Conservation (phyloP, 2,888 invertebrate genomes). For the Drosophila prolongata region DNA sequence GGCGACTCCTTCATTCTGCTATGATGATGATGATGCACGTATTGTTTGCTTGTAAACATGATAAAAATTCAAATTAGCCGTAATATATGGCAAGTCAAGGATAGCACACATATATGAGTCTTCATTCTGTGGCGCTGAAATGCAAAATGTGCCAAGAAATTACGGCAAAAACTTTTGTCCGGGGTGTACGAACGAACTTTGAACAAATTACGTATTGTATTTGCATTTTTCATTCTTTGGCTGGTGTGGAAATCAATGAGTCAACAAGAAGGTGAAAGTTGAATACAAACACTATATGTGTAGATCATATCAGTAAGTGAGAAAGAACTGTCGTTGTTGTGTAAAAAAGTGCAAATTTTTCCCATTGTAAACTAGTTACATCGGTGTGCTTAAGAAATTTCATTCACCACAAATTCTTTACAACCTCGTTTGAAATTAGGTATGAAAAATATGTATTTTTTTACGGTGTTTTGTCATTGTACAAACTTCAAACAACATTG, state of each 20-base stretch:
- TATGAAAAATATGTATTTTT: too few relatives aligned
- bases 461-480: too few relatives aligned
- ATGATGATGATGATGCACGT: conserved; percentile 75
- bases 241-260: conserved; percentile 39
- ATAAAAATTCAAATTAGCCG: conserved; percentile 80
- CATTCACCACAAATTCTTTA: too few relatives aligned
- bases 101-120: conserved; percentile 17
- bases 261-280: conserved; percentile 33
- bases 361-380: too few relatives aligned
- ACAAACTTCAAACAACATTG: too few relatives aligned
- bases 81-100: conserved; percentile 60
- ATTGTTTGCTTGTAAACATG: conserved; percentile 79
- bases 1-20: conserved; percentile 44
- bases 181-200: conserved; percentile 49
- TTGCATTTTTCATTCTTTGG: conserved; percentile 44
- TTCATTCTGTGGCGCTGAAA: conserved; percentile 63
- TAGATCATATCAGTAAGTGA: not conserved
- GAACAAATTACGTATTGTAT: conserved; percentile 56
- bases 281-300: not conserved
- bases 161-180: conserved; percentile 59
- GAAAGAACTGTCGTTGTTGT: not conserved
- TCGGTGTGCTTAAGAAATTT: too few relatives aligned
- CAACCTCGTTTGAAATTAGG: too few relatives aligned
- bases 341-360: too few relatives aligned
- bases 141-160: conserved; percentile 72